Percentiles rank a stretch among this genome's conserved stretches.
Evolutionary conservation across 1,140 invertebrate genomes (phyloP).

Genomic region (Tribolium castaneum): DNA sequence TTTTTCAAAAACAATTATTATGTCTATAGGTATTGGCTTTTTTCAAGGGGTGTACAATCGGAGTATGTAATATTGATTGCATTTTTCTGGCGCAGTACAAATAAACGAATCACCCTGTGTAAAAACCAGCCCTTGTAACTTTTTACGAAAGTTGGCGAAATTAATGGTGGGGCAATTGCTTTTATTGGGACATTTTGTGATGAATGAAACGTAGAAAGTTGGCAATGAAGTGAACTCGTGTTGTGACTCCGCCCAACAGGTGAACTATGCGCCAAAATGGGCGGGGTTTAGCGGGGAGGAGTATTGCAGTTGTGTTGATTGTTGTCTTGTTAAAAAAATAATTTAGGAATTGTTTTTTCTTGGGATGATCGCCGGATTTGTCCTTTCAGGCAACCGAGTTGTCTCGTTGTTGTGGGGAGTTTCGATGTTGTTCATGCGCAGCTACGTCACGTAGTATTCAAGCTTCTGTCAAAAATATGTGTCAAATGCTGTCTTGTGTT

Average conservation of each 20-base stretch:
- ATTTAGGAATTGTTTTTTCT: background rate
- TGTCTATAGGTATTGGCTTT: too few relatives aligned
- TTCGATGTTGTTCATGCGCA: background rate
- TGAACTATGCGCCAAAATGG: background rate
- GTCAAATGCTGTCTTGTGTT: slow-evolving; percentile 25
- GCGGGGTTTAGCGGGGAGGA: background rate
- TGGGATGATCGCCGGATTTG: too few relatives aligned
- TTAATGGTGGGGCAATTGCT: background rate
- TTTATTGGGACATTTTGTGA: background rate
- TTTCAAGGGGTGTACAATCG: too few relatives aligned
- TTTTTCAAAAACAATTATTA: too few relatives aligned
- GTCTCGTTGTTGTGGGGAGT: background rate
- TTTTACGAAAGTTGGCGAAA: background rate
- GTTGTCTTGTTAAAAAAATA: background rate
- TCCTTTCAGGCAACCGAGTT: too few relatives aligned
- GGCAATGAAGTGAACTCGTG: background rate
- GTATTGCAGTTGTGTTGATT: background rate
- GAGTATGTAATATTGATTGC: too few relatives aligned
- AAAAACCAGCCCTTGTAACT: background rate
- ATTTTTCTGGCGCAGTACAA: too few relatives aligned
- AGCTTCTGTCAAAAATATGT: slow-evolving; percentile 32
- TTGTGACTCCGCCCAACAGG: background rate
- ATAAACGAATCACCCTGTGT: too few relatives aligned
- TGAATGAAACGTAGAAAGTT: background rate
- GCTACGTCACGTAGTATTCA: background rate